Percentiles rank a stretch among this genome's conserved stretches.
Conservation (phyloP, 2,888 invertebrate species). For the Pristionchus entomophagus region DNA sequence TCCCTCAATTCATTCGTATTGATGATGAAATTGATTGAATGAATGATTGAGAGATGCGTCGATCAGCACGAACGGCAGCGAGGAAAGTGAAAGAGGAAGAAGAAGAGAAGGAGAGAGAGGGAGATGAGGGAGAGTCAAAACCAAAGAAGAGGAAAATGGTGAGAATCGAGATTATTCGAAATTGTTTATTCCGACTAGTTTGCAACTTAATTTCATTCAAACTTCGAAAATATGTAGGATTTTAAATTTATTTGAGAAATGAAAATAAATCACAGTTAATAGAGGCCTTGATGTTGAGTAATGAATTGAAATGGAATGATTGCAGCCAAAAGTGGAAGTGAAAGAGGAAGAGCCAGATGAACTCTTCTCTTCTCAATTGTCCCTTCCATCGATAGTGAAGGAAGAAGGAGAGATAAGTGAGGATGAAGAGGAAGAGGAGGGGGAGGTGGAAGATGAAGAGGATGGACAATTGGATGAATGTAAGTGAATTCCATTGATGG, state of each 20-base stretch:
- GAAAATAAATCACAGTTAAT: too few relatives aligned
- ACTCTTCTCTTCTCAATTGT: too few relatives aligned
- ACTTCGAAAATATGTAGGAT: too few relatives aligned
- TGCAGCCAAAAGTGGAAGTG: background rate
- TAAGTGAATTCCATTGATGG: background rate
- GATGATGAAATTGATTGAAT: background rate
- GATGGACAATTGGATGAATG: background rate
- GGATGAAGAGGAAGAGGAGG: background rate
- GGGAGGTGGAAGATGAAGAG: background rate
- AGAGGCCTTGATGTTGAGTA: background rate
- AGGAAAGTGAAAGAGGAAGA: background rate
- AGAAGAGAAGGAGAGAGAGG: slow-evolving; percentile 9
- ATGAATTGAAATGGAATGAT: background rate
- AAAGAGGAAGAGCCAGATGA: background rate
- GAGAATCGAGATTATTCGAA: background rate
- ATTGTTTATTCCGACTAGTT: too few relatives aligned
- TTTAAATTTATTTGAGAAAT: background rate
- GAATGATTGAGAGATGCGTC: background rate
- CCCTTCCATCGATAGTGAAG: background rate
- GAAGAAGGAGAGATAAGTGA: slow-evolving; percentile 14
- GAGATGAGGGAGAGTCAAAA: background rate
- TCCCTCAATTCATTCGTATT: background rate
- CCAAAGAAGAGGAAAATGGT: background rate
- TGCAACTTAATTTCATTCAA: too few relatives aligned
- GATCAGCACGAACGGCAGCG: slow-evolving; percentile 24